Evolutionary conservation across 2,113 vertebrate genomes (phyloP).

Genomic region (Eulemur rufifrons): DNA sequence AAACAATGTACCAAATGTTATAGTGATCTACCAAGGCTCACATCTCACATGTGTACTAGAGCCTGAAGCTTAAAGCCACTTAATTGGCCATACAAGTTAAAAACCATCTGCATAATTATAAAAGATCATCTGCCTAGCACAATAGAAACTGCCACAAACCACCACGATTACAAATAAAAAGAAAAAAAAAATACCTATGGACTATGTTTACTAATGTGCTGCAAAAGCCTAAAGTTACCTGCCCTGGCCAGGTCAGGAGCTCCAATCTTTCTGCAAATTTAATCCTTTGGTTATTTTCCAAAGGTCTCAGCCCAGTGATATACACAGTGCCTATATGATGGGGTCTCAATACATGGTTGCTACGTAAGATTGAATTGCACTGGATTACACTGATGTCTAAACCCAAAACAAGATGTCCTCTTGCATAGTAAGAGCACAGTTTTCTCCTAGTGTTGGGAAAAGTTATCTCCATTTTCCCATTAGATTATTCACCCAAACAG

Average conservation of each 20-base stretch:
- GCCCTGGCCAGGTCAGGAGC: background rate
- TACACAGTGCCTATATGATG: fast-evolving
- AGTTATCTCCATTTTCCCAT: background rate
- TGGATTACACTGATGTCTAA: background rate
- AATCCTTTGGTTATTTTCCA: background rate
- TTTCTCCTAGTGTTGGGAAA: background rate
- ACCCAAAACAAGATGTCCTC: background rate
- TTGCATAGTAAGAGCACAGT: background rate
- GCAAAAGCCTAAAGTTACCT: background rate
- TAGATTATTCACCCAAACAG: background rate
- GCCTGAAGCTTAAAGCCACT: background rate
- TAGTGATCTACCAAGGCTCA: background rate
- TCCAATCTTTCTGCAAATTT: background rate
- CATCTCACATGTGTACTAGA: background rate
- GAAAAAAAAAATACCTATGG: background rate
- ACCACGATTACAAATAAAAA: background rate
- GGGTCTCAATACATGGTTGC: background rate
- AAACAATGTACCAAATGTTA: background rate
- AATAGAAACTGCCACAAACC: background rate
- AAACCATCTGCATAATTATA: background rate
- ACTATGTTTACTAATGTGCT: background rate
- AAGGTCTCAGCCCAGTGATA: background rate
- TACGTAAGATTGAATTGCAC: background rate
- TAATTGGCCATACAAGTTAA: background rate
- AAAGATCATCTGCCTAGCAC: background rate